These are phyloP conservation scores for Lucilia cuprina DNA, from an alignment of 1,140 invertebrate genomes.

Conservation along the genomic window DNA sequence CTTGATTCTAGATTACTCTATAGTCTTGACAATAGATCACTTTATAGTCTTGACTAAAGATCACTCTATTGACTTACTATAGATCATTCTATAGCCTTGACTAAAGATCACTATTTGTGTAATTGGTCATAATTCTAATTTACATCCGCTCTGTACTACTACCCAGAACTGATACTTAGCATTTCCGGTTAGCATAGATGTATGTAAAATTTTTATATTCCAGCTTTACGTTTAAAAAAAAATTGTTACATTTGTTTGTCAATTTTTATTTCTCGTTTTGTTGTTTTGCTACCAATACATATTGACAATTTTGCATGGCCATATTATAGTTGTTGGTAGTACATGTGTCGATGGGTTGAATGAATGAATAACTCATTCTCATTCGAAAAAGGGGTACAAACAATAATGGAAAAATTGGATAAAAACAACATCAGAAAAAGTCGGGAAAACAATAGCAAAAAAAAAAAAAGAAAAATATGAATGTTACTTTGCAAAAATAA, in stretches of 20 bases:
- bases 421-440: not conserved
- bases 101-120: too few relatives aligned
- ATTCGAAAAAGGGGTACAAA: not conserved
- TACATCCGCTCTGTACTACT: too few relatives aligned
- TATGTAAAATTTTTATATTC: not conserved
- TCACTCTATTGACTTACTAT: too few relatives aligned
- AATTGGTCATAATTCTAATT: too few relatives aligned
- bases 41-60: too few relatives aligned
- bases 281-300: constrained; percentile 2
- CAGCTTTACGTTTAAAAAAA: not conserved
- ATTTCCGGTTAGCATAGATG: too few relatives aligned
- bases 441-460: not conserved
- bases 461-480: not conserved
- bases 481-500: constrained; percentile 6
- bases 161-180: too few relatives aligned
- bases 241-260: not conserved
- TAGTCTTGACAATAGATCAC: too few relatives aligned
- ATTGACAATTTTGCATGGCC: not conserved
- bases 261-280: not conserved
- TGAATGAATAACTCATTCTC: not conserved
- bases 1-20: too few relatives aligned
- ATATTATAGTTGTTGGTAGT: not conserved
- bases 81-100: too few relatives aligned
- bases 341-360: not conserved
- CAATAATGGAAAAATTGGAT: constrained; percentile 7